Conservation (phyloP, 30 jellyfish, hydroid and myxozoan genomes). For the Nemopilema nomurai region DNA sequence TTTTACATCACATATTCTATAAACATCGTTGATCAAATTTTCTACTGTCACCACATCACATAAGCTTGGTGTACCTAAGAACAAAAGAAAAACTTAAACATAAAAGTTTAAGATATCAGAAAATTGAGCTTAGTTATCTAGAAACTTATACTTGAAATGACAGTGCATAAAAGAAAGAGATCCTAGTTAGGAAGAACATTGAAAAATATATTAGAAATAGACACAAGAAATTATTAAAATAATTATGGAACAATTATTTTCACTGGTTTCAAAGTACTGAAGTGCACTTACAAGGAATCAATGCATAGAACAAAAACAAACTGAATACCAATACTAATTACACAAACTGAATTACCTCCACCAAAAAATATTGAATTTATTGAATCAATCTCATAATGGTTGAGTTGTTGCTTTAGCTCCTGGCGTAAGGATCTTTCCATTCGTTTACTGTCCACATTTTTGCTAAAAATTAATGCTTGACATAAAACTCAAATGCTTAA, state of each 20-base stretch:
- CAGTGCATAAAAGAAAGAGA: too few species aligned
- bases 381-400: constrained; percentile 13
- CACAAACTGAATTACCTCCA: too few species aligned
- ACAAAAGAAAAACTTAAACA: background rate
- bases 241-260: too few species aligned
- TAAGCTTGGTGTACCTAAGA: constrained; percentile 95
- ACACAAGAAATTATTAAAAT: too few species aligned
- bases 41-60: constrained; percentile 70
- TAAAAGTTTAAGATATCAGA: too few species aligned
- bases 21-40: constrained; percentile 23
- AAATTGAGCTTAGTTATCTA: too few species aligned
- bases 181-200: too few species aligned
- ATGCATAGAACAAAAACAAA: background rate
- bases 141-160: too few species aligned
- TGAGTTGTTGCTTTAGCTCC: constrained; percentile 33
- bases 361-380: constrained; percentile 83
- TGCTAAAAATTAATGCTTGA: constrained; percentile 7
- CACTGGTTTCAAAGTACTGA: too few species aligned
- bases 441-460: constrained; percentile 56
- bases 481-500: background rate
- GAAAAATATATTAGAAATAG: too few species aligned
- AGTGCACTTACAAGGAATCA: too few species aligned
- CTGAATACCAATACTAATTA: too few species aligned
- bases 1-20: background rate
- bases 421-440: constrained; percentile 57